These are phyloP conservation scores for Ataeniobius toweri DNA, from an alignment of 2,797 vertebrate genomes.

Conservation along the genomic window DNA sequence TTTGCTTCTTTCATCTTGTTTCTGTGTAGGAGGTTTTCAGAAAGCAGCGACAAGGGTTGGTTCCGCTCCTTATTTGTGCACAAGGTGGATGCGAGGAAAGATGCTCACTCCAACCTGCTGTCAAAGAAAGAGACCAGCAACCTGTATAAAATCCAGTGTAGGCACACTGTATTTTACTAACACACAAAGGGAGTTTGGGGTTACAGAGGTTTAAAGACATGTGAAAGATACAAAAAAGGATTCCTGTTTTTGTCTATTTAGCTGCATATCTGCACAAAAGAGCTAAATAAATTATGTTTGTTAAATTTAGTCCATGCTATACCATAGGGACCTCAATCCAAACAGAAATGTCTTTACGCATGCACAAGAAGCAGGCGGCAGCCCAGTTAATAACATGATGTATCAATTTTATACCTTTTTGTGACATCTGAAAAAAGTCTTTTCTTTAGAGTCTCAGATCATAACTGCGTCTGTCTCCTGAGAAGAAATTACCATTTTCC, in stretches of 20 bases:
- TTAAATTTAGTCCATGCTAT: conserved; percentile 31
- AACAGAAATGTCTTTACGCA: conserved; percentile 14
- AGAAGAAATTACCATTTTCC: conserved; percentile 39
- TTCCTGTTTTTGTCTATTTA: conserved; percentile 18
- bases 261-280: conserved; percentile 24
- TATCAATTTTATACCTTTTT: conserved; percentile 24
- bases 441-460: conserved; percentile 35
- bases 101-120: conserved; percentile 95
- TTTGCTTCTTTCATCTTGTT: conserved; percentile 61
- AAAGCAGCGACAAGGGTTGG: conserved; percentile 87
- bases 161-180: conserved; percentile 51
- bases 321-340: conserved; percentile 27
- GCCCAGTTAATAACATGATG: conserved; percentile 1
- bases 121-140: conserved; percentile 95
- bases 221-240: conserved; percentile 9
- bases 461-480: conserved; percentile 33
- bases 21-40: conserved; percentile 83
- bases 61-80: conserved; percentile 92
- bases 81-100: conserved; percentile 93
- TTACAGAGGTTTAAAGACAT: conserved; percentile 2
- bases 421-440: conserved; percentile 35
- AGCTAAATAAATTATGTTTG: conserved; percentile 23
- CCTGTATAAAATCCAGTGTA: conserved; percentile 97
- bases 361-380: conserved; percentile 5
- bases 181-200: not conserved